Evolutionary conservation across 2,888 invertebrate genomes (phyloP), one percentile per base, ranked within the genome.

Genomic region (Leptopterna dolabrata): DNA sequence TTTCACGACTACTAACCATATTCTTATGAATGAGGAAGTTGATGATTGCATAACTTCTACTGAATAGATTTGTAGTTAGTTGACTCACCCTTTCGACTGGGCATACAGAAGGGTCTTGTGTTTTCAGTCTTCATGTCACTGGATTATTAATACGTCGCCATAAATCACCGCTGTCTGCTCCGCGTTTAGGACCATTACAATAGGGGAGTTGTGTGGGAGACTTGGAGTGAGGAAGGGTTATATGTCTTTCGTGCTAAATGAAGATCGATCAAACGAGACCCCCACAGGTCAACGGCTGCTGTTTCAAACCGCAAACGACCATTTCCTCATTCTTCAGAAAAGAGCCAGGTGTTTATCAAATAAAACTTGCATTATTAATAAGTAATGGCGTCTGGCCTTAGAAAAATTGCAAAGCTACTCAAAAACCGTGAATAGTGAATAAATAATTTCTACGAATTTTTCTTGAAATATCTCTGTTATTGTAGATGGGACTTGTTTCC

Each of bases 231-330:
- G 63, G 63, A 24, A 19, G 63, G 63, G 19, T 63, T 27, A 19
- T 63, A 63, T 36, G 36, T 63, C 63, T 63, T 63, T 63, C 63
- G 63, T 63, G 63, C 63, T 63, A 24, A 63, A 63, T 63, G 63
- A 27, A 63, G 63, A 63, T 63, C 63, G 63, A 63, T 63, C 63
- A 24, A 63, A 63, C 63, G 19, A 63, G 63, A 76, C 36, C 4
- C 29, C 3, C 1, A 73, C 6, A 29, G 70, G 36, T 30, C 30
- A 73, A n/a, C 11, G 73, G n/a, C 41, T 16, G 36, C 30, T 7
- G 41, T 43, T 24, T 29, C 76, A 76, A 16, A 36, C 36, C 71
- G 71, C 36, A n/a, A 9, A 30, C 36, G 1, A 19, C 36, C n/a
- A 19, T 7, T 63, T 63, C 63, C 63, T 24, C 24, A 24, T 63